These are phyloP conservation scores for Cynodonichthys magdalenae DNA, from an alignment of 2,797 vertebrate species.

Conservation along the genomic window DNA sequence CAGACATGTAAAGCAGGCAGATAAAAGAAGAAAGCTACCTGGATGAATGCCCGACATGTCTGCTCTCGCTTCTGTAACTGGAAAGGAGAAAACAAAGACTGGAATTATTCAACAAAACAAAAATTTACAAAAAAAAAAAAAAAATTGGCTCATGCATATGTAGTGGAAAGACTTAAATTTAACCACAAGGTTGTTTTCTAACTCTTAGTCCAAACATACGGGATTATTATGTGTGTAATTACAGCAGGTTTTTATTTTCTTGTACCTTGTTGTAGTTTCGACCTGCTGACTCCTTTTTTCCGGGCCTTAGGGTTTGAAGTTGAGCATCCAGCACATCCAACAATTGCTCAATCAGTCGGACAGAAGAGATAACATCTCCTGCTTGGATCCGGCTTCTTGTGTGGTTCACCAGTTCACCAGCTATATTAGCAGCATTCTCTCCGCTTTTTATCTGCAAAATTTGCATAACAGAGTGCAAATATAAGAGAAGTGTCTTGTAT, in stretches of 20 bases:
- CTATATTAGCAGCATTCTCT: constrained; percentile 94
- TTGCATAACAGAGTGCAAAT: not conserved
- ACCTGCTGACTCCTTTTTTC: constrained; percentile 90
- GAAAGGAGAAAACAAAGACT: constrained; percentile 57
- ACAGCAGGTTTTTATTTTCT: constrained; percentile 14
- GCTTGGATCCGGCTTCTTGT: constrained; percentile 92
- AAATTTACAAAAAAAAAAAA: constrained; percentile 18
- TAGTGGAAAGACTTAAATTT: constrained; percentile 38
- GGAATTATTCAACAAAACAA: constrained; percentile 51
- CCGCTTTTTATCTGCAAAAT: constrained; percentile 89
- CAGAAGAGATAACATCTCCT: constrained; percentile 92
- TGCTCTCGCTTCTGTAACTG: constrained; percentile 93
- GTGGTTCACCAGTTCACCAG: constrained; percentile 91
- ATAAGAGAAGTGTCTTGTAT: not conserved
- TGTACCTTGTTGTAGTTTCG: constrained; percentile 93
- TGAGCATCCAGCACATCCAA: constrained; percentile 94
- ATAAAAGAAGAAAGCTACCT: constrained; percentile 81
- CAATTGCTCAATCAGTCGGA: constrained; percentile 93
- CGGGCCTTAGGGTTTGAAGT: constrained; percentile 90
- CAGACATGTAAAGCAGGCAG: constrained; percentile 60
- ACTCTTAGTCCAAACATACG: constrained; percentile 31
- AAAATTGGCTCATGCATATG: constrained; percentile 45
- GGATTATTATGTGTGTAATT: constrained; percentile 11
- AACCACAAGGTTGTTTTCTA: constrained; percentile 33
- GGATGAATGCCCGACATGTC: constrained; percentile 92